Evolutionary conservation across 2,888 invertebrate genomes (phyloP), one percentile per base, ranked within the genome.

Genomic region (Campoletis raptor): DNA sequence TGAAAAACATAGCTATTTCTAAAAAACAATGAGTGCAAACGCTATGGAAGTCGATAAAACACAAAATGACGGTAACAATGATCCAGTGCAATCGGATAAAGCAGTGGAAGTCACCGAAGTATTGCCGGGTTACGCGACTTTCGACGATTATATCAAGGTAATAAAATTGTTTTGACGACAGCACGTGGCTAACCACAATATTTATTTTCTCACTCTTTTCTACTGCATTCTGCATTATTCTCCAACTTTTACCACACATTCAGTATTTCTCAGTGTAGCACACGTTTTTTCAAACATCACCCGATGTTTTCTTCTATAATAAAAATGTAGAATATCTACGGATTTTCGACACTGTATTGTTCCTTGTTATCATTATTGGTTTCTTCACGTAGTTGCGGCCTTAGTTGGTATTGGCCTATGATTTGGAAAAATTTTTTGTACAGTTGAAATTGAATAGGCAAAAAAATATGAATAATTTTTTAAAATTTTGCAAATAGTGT

Each of bases 61-160:
- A 48, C 37, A 77, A 45, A 80, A 80, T 67, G 37, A 77, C 18
- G 86, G 72, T 18, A 76, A 54, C 10, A 21, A 24, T 3, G 61
- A n/a, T 40, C 61, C 8, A 10, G 69, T 24, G 18, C 74, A 84
- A 66, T 12, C 54, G 81, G 40, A 78, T 10, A 74, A 79, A 18
- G 82, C 84, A 9, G 81, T 57, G 48, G 82, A 90, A 83, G 40
- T 83, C 5, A 74, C 85, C 61, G 90, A 92, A 87, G 67, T 92
- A 42, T 74, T 94, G n/a, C 92, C 93, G n/a, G 94, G 94, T 21
- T 94, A 90, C 81, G 30, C 88, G 40, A 92, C 85, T 70, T 92
- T 95, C 36, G 93, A 93, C 18, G 92, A 94, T 77, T 94, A 94
- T 66, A 92, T 93, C 45, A 94, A 94, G 93, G 95, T 95, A 91